These are phyloP conservation scores for Neotragus pygmaeus DNA, from an alignment of 2,113 vertebrate species.

Conservation along the genomic window DNA sequence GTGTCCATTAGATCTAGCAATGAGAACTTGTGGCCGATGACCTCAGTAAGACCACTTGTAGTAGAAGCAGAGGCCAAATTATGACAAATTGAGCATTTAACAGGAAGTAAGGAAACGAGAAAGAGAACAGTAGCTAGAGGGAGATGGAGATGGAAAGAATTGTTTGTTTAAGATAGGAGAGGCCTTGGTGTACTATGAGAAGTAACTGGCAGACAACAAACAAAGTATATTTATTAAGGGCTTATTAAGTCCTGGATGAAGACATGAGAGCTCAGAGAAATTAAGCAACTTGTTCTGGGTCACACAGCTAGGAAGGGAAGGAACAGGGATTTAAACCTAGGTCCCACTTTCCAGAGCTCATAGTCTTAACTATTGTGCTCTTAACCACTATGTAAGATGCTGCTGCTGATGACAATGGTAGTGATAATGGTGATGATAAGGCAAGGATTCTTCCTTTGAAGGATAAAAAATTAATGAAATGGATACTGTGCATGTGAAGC, in stretches of 20 bases:
- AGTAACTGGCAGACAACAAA: neutral
- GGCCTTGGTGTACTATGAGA: neutral
- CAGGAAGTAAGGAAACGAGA: neutral
- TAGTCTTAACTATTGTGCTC: neutral
- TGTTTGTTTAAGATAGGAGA: neutral
- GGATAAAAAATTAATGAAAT: neutral
- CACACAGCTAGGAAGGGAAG: neutral
- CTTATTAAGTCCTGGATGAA: neutral
- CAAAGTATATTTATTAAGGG: neutral
- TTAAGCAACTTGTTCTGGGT: neutral
- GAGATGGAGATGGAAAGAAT: neutral
- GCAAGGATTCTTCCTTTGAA: neutral
- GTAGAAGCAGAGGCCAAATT: neutral
- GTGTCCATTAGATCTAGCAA: neutral
- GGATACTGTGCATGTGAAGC: neutral
- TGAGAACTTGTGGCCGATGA: neutral
- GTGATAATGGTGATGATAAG: neutral
- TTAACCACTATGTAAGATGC: neutral
- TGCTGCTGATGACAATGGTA: neutral
- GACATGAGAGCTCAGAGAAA: neutral
- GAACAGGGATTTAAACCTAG: neutral
- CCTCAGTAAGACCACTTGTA: neutral
- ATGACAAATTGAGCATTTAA: neutral
- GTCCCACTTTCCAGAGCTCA: neutral
- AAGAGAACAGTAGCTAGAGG: neutral